Base-by-base conservation (phyloP, 2,888 invertebrate species). In the Cylindroiulus punctatus region DNA sequence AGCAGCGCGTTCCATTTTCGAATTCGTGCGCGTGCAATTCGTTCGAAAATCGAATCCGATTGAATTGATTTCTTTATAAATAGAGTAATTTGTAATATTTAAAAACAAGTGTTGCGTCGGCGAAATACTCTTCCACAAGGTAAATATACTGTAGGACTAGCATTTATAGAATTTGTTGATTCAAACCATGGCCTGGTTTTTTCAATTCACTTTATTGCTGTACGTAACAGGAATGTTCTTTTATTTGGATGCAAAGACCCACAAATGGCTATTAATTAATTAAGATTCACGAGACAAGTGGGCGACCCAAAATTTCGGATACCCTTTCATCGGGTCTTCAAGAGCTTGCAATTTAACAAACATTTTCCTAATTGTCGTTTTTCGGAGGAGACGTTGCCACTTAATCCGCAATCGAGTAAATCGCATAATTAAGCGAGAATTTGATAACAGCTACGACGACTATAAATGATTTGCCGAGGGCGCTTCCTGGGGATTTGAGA, bases 341-440 rank as follows among this genome's bases (percentile, higher is more conserved):
- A n/a, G 26, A 26, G 65, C 8, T 26, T 26, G 26, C 26, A 12
- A 26, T 65, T 65, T 65, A 26, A 65, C 26, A 65, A 65, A 65
- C 65, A 26, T 26, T 65, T 65, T 65, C 65, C 10, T 65, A 65
- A 65, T 65, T 65, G 65, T 12, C 14, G 65, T 65, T 65, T n/a
- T 65, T 3, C 26, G 26, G 65, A 65, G 26, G 26, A 65, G 3
- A 26, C 26, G n/a, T 26, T n/a, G n/a, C 26, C 65, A n/a, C 65
- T 65, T 65, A 65, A 65, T n/a, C 14, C 26, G 26, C 65, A 65
- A 65, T 65, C 65, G 26, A 65, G 26, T 65, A 65, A 65, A 65
- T 26, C 26, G 65, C 26, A 26, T 65, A 65, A 65, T 65, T 65
- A 65, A 65, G 65, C 65, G 65, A 65, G 65, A 26, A 26, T 65